Evolutionary conservation across 2,113 vertebrate genomes (phyloP), one percentile per base, ranked within the genome.

Genomic region (Ptyas mucosa): DNA sequence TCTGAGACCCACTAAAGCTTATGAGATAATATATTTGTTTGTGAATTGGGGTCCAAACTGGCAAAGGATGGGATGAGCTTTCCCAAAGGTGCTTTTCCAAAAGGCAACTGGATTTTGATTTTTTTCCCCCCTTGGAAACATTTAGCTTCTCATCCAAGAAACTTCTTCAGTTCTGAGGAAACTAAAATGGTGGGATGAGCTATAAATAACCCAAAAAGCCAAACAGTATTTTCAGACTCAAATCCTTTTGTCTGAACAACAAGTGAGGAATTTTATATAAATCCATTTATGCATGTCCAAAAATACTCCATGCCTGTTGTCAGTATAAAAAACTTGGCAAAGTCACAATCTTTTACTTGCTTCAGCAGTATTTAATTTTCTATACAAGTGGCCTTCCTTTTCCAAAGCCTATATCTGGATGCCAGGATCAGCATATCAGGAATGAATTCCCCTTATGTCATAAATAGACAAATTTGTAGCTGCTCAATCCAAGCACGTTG

Each of bases 391-490:
- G 29, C 54, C 43, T 90, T 64, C 43, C 20, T 20, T 24, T 2
- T 34, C 89, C 88, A 92, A 49, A 92, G 54, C 12, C 90, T 2
- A 0, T 6, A 88, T 75, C 46, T 87, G 89, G 49, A 88, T 91
- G 61, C 53, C 95, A 75, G 90, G 0, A 0, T 85, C 51, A 69
- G 21, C 10, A 46, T 23, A 43, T 85, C 87, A 46, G 90, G 86
- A 91, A 89, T 61, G 55, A 61, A 93, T 89, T 93, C 54, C 54
- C 14, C 18, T 88, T 89, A 61, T 39, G 21, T 34, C 26, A 18
- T 85, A 52, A 85, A 81, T 20, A 81, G n/a, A 2, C 21, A 57
- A 89, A 91, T 94, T 94, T 7, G 14, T 94, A 93, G 52, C 75
- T 43, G 23, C 39, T 93, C 90, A 91, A 43, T 61, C 89, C 39